Evolutionary conservation across 2,113 vertebrate genomes (phyloP).

Genomic region (Pachycephala philippinensis): DNA sequence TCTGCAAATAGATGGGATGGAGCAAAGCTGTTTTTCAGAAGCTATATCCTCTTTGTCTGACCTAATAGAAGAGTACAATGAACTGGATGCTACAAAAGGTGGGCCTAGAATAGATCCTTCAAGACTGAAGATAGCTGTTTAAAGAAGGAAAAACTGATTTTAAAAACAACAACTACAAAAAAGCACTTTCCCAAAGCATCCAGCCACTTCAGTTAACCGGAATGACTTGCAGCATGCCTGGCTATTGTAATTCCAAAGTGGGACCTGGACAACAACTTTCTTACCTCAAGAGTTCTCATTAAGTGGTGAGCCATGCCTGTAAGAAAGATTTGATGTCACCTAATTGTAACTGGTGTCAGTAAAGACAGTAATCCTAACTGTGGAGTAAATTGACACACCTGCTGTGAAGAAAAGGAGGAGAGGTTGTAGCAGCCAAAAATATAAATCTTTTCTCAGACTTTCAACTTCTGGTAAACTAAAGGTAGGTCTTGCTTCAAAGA

Average conservation of each 20-base stretch:
- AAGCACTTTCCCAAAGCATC: background rate
- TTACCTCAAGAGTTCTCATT: background rate
- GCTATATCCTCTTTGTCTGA: constrained; percentile 80
- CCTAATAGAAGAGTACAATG: constrained; percentile 87
- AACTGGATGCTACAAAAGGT: constrained; percentile 78
- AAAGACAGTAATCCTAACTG: background rate
- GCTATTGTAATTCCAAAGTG: background rate
- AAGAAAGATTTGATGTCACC: background rate
- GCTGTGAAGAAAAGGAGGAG: background rate
- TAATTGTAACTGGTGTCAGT: background rate
- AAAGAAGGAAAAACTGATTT: constrained; percentile 7
- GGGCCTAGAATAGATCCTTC: constrained; percentile 65
- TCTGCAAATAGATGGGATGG: constrained; percentile 89
- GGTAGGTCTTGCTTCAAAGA: background rate
- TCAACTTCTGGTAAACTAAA: background rate
- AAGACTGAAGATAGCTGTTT: constrained; percentile 81
- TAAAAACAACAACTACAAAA: background rate
- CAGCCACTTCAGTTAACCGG: background rate
- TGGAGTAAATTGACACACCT: background rate
- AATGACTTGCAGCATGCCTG: background rate
- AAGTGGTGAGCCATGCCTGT: background rate
- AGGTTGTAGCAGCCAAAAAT: background rate
- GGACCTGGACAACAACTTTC: background rate
- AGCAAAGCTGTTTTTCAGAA: constrained; percentile 85
- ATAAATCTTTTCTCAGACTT: background rate